Conservation (phyloP, 1,140 invertebrate genomes). For the Pseudoatta argentina region DNA sequence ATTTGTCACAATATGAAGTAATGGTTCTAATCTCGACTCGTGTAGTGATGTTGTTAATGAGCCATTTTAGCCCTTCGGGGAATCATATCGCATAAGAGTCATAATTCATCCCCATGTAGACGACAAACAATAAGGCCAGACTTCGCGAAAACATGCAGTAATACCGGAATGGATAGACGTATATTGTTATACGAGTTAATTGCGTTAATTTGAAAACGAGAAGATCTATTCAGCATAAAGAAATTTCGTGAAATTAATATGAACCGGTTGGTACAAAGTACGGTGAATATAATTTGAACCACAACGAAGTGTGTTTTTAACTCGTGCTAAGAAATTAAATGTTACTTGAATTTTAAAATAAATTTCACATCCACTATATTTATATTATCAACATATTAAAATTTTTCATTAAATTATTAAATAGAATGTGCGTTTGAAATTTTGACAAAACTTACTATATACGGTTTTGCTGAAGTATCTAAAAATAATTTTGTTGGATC, state of each 20-base stretch:
- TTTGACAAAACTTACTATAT: neutral
- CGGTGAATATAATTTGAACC: slow-evolving; percentile 44
- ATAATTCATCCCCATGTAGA: slow-evolving; percentile 41
- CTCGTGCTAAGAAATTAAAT: slow-evolving; percentile 4
- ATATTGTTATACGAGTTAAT: slow-evolving; percentile 10
- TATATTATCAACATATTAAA: neutral
- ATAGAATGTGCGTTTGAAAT: neutral
- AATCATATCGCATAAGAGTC: slow-evolving; percentile 39
- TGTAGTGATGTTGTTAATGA: slow-evolving; percentile 33
- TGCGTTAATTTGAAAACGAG: slow-evolving; percentile 56
- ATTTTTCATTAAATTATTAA: neutral
- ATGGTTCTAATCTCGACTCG: slow-evolving; percentile 13
- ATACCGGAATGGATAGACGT: neutral
- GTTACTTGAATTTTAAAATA: slow-evolving; percentile 5
- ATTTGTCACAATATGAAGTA: slow-evolving; percentile 3
- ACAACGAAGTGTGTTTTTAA: neutral
- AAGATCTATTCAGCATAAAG: slow-evolving; percentile 23
- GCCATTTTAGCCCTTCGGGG: slow-evolving; percentile 26
- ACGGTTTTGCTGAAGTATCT: no score
- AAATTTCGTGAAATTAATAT: slow-evolving; percentile 33
- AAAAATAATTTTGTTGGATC: no score
- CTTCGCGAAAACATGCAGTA: slow-evolving; percentile 32
- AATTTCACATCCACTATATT: neutral
- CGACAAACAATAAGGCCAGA: slow-evolving; percentile 49
- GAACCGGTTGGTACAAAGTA: slow-evolving; percentile 25